Percentiles rank a stretch among this genome's conserved stretches.
Conservation (phyloP, 2,888 invertebrate genomes). For the Watsonalla cultraria region DNA sequence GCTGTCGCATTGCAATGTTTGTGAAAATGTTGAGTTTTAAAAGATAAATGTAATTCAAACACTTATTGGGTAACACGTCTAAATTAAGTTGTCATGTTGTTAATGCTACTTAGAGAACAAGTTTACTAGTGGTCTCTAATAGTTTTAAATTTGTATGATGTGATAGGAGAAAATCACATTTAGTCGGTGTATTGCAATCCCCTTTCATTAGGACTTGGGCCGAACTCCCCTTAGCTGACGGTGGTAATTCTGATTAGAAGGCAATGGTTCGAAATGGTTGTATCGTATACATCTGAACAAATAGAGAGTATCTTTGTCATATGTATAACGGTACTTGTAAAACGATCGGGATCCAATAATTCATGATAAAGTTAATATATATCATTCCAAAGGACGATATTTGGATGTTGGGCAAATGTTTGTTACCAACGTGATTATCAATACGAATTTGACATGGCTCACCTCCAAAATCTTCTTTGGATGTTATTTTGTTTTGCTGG, state of each 20-base stretch:
- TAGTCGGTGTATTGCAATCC: conserved; percentile 68
- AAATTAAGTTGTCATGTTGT: conserved; percentile 66
- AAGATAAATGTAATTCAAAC: conserved; percentile 42
- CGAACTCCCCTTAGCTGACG: conserved; percentile 53
- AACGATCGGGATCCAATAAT: conserved; percentile 23
- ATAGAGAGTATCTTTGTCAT: conserved; percentile 8
- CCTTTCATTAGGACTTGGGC: conserved; percentile 45
- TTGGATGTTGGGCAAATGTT: background rate
- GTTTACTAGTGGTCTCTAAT: conserved; percentile 55
- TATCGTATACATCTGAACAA: background rate
- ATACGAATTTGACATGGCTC: conserved; percentile 12
- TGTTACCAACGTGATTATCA: conserved; percentile 12
- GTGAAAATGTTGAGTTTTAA: conserved; percentile 21
- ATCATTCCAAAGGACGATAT: background rate
- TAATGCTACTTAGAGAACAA: conserved; percentile 60
- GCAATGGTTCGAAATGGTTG: conserved; percentile 26
- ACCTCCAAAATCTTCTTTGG: conserved; percentile 18
- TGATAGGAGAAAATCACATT: conserved; percentile 57
- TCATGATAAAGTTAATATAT: background rate
- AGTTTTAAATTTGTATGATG: conserved; percentile 69
- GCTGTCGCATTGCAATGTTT: conserved; percentile 25
- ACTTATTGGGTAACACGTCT: conserved; percentile 48
- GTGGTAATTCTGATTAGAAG: conserved; percentile 33
- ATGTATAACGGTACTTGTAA: conserved; percentile 12
- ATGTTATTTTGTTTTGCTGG: conserved; percentile 32